Conservation (phyloP, 2,888 invertebrate genomes). For the Flexamia atlantica region DNA sequence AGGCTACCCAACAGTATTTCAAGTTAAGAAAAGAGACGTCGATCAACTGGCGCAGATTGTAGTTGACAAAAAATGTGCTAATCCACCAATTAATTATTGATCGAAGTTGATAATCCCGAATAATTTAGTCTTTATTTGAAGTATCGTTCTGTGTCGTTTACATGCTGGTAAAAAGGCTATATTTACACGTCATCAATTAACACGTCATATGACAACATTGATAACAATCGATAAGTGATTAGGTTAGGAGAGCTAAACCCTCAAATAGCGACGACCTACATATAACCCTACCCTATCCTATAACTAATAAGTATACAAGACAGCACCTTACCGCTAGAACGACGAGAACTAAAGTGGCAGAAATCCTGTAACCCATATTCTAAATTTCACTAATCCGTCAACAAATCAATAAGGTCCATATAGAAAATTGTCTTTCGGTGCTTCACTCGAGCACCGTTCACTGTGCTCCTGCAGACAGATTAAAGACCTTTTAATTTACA, state of each 20-base stretch:
- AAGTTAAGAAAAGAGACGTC: too few relatives aligned
- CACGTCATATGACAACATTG: constrained; percentile 2
- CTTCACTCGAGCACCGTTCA: constrained; percentile 16
- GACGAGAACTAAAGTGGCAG: constrained; percentile 32
- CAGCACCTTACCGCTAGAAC: constrained; percentile 25
- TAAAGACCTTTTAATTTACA: constrained; percentile 36
- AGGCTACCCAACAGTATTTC: too few relatives aligned
- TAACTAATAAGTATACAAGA: background rate
- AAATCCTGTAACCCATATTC: constrained; percentile 27
- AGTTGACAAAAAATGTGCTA: background rate
- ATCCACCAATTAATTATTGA: background rate
- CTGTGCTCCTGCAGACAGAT: constrained; percentile 15
- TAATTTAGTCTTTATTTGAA: background rate
- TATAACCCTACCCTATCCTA: background rate
- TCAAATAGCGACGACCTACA: background rate
- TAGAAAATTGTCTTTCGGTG: constrained; percentile 39
- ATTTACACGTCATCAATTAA: too few relatives aligned
- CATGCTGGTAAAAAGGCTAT: too few relatives aligned
- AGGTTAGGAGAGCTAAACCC: background rate
- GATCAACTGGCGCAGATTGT: too few relatives aligned
- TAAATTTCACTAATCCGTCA: constrained; percentile 33
- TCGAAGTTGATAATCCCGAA: background rate
- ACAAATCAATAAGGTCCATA: constrained; percentile 28
- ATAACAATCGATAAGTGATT: constrained; percentile 15
- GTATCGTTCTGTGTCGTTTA: too few relatives aligned